Percentiles rank a stretch among this genome's conserved stretches.
These are phyloP conservation scores for Leuciscus idus DNA, from an alignment of 2,113 vertebrate species.

Conservation along the genomic window DNA sequence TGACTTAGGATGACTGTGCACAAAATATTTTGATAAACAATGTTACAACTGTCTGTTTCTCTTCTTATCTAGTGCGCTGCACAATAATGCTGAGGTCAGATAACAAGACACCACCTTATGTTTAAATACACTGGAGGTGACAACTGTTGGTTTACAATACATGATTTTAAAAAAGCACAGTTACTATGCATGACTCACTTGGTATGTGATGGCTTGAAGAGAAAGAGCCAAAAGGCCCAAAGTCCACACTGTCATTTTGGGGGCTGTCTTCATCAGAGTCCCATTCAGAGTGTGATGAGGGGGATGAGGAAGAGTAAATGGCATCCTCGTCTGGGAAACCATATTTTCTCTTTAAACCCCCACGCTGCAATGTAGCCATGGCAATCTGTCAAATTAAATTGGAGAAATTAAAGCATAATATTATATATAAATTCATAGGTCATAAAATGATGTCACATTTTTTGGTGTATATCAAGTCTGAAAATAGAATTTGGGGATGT, in stretches of 20 bases:
- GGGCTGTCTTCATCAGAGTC: constrained; percentile 87
- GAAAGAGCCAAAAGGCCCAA: neutral
- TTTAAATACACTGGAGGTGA: neutral
- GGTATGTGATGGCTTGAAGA: neutral
- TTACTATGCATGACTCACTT: constrained; percentile 15
- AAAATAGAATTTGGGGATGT: constrained; percentile 2
- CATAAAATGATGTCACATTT: neutral
- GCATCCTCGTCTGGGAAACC: constrained; percentile 89
- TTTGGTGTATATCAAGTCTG: neutral
- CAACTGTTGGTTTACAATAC: neutral
- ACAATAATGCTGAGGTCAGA: constrained; percentile 7
- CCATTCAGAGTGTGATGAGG: constrained; percentile 86
- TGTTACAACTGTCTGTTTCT: constrained; percentile 9
- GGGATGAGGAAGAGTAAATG: constrained; percentile 84
- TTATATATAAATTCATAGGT: constrained; percentile 2
- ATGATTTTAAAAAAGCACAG: constrained; percentile 9
- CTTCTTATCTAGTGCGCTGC: constrained; percentile 36
- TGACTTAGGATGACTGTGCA: neutral
- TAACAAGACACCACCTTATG: neutral
- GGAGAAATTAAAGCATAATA: constrained; percentile 22
- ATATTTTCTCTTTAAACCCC: constrained; percentile 92
- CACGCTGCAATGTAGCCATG: constrained; percentile 83
- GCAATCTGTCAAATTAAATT: constrained; percentile 69
- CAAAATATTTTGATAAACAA: constrained; percentile 5
- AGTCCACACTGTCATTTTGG: constrained; percentile 76